Conservation (phyloP, 2,113 vertebrate species). For the Melanocharis versteri region DNA sequence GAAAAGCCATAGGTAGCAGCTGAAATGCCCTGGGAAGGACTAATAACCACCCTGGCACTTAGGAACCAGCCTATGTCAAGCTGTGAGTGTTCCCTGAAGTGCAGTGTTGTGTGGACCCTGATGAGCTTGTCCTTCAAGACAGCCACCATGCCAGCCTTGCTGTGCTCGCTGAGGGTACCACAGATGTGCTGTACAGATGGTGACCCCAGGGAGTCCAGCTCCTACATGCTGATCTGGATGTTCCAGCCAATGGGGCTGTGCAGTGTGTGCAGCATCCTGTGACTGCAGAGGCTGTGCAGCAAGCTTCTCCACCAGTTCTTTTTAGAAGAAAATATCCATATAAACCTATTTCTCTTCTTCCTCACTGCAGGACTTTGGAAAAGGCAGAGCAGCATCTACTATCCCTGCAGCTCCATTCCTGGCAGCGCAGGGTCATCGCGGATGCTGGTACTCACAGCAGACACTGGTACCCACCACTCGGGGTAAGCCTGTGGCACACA, state of each 20-base stretch:
- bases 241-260: accelerated
- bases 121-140: background rate
- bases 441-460: background rate
- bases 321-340: background rate
- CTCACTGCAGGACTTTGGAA: background rate
- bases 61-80: background rate
- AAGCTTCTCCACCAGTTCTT: background rate
- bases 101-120: accelerated
- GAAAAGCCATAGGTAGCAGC: background rate
- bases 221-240: background rate
- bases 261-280: background rate
- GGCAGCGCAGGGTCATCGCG: accelerated
- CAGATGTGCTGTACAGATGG: background rate
- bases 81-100: background rate
- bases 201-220: background rate
- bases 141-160: background rate
- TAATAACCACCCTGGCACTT: background rate
- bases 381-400: background rate
- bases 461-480: background rate
- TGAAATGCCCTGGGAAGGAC: background rate
- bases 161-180: background rate
- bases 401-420: background rate
- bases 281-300: background rate
- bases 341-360: background rate
- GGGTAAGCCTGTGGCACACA: background rate